Percentiles rank a stretch among this genome's conserved stretches.
These are phyloP conservation scores for Mantis religiosa DNA, from an alignment of 2,888 invertebrate genomes.

Conservation along the genomic window DNA sequence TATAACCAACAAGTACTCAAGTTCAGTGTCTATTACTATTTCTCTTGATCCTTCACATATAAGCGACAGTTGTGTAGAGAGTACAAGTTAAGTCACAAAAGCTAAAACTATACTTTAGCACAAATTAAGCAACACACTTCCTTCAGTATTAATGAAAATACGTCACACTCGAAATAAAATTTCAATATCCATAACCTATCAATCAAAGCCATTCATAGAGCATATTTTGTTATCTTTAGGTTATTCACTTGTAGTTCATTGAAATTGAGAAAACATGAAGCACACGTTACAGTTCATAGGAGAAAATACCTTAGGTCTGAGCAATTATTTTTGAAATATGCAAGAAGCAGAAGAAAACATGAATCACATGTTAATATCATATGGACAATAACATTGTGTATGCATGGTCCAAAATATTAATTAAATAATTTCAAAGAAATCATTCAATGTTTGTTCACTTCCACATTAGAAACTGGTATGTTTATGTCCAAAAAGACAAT, in stretches of 20 bases:
- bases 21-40: too few species aligned
- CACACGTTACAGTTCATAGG: too few species aligned
- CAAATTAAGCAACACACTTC: too few species aligned
- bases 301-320: too few species aligned
- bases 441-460: neutral
- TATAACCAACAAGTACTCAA: too few species aligned
- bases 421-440: neutral
- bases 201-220: neutral
- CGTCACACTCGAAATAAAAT: too few species aligned
- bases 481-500: neutral
- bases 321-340: neutral
- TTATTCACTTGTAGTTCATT: neutral
- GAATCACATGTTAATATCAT: neutral
- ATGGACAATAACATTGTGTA: neutral
- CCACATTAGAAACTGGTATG: neutral
- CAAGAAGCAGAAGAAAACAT: neutral
- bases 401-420: neutral
- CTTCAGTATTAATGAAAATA: too few species aligned
- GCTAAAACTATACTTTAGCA: too few species aligned
- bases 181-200: neutral
- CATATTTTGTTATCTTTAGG: neutral
- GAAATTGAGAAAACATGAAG: too few species aligned
- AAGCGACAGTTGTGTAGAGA: too few species aligned
- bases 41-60: too few species aligned
- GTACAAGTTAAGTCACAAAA: too few species aligned